Evolutionary conservation across 37 sponge, comb jelly and placozoan species (phyloP).

Genomic region (Ephydatia muelleri): DNA sequence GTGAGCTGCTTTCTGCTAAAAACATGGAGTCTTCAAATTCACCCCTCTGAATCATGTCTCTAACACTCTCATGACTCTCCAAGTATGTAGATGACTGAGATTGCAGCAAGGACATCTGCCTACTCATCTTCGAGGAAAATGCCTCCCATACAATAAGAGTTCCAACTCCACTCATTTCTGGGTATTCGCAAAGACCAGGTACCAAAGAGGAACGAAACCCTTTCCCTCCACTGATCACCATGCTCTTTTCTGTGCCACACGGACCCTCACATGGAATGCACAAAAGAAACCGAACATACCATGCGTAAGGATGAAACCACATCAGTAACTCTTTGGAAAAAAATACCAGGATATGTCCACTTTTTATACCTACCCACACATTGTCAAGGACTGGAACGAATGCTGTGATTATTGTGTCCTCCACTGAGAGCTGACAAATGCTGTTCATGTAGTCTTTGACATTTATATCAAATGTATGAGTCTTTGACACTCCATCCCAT

Average conservation of each 20-base stretch:
- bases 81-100: constrained; percentile 18
- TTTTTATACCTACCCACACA: constrained; percentile 84
- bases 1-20: too few relatives aligned
- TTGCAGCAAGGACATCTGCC: constrained; percentile 63
- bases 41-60: constrained; percentile 29
- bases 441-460: constrained; percentile 7
- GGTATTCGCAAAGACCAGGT: too few relatives aligned
- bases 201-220: constrained; percentile 31
- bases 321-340: constrained; percentile 55
- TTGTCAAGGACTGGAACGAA: constrained; percentile 73
- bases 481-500: constrained; percentile 54
- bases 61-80: constrained; percentile 32
- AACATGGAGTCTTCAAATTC: constrained; percentile 17
- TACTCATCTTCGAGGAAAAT: constrained; percentile 27
- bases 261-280: constrained; percentile 49
- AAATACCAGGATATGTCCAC: constrained; percentile 81
- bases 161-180: constrained; percentile 19
- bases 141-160: constrained; percentile 72
- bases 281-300: constrained; percentile 67
- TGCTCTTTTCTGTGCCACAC: constrained; percentile 63
- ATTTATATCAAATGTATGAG: constrained; percentile 51
- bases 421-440: neutral
- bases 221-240: constrained; percentile 73
- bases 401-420: constrained; percentile 64
- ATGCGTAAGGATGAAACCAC: constrained; percentile 64